phyloP scores from a whole-genome alignment of 2,113 vertebrate genomes.

The Tenebrosternarchus preto region DNA sequence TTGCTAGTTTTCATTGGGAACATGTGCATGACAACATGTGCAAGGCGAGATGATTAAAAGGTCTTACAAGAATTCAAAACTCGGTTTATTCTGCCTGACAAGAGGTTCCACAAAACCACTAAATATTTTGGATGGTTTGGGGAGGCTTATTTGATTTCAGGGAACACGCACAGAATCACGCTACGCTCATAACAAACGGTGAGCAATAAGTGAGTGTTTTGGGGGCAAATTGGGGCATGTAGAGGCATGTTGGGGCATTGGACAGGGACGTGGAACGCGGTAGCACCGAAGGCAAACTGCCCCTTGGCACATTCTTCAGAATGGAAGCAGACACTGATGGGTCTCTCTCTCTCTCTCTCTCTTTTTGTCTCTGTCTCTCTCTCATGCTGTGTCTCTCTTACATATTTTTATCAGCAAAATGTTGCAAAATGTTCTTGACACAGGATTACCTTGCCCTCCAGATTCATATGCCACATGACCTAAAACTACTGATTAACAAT shows the following conservation, averaged over 20 bases:
- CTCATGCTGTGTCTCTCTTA: too few relatives aligned
- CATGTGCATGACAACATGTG: not conserved
- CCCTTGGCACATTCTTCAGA: conserved; percentile 70
- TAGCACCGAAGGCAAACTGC: conserved; percentile 59
- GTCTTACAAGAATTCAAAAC: not conserved
- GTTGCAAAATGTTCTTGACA: too few relatives aligned
- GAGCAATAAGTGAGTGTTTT: not conserved
- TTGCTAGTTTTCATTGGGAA: not conserved
- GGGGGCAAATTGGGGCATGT: not conserved
- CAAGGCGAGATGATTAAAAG: too few relatives aligned
- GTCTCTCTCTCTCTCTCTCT: not conserved
- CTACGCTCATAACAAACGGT: too few relatives aligned
- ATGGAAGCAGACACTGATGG: conserved; percentile 64
- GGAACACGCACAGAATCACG: not conserved
- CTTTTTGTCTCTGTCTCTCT: too few relatives aligned
- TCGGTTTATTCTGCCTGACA: not conserved
- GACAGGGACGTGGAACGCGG: conserved; percentile 34
- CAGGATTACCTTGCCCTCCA: too few relatives aligned
- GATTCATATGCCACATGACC: too few relatives aligned
- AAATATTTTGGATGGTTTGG: not conserved
- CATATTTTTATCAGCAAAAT: too few relatives aligned
- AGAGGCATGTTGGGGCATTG: conserved; percentile 29
- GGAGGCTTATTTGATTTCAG: not conserved
- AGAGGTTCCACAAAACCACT: not conserved
- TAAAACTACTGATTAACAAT: too few relatives aligned